Evolutionary conservation across 2,888 invertebrate genomes (phyloP).

Genomic region (Drosophila subsilvestris): DNA sequence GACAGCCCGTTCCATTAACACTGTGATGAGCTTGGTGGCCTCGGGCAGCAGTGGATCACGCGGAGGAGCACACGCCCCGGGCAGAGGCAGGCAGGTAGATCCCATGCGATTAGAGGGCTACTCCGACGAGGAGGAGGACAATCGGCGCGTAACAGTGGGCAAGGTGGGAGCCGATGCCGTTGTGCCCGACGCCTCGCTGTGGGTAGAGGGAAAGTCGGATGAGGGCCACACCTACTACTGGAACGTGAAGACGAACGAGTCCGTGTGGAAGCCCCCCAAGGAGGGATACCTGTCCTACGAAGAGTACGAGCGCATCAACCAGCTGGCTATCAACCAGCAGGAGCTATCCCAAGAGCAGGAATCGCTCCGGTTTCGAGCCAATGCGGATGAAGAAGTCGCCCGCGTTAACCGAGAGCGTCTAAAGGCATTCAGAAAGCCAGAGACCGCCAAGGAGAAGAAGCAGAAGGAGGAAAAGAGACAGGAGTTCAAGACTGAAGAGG

Average conservation of each 20-base stretch:
- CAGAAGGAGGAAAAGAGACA: conserved; percentile 84
- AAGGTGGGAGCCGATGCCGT: conserved; percentile 34
- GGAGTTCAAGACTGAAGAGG: conserved; percentile 85
- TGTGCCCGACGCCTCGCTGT: conserved; percentile 85
- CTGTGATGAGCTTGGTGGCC: conserved; percentile 81
- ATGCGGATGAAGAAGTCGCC: conserved; percentile 85
- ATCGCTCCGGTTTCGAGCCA: conserved; percentile 83
- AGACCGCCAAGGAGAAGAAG: conserved; percentile 75
- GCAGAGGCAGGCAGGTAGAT: conserved; percentile 76
- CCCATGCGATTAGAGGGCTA: conserved; percentile 82
- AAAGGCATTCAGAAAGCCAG: conserved; percentile 75
- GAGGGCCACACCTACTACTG: conserved; percentile 93
- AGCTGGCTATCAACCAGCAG: conserved; percentile 85
- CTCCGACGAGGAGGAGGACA: conserved; percentile 80
- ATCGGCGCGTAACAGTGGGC: conserved; percentile 60
- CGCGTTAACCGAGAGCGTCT: conserved; percentile 83
- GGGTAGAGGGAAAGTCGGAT: conserved; percentile 91
- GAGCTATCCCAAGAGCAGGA: conserved; percentile 85
- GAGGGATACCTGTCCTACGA: conserved; percentile 89
- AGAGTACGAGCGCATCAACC: conserved; percentile 87
- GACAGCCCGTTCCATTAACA: conserved; percentile 80
- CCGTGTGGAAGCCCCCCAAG: conserved; percentile 90
- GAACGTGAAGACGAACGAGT: conserved; percentile 93
- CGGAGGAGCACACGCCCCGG: conserved; percentile 81
- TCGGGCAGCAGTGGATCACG: conserved; percentile 85